Conservation (phyloP, 2,888 invertebrate genomes). For the Imbricaverruca yamaguchii region DNA sequence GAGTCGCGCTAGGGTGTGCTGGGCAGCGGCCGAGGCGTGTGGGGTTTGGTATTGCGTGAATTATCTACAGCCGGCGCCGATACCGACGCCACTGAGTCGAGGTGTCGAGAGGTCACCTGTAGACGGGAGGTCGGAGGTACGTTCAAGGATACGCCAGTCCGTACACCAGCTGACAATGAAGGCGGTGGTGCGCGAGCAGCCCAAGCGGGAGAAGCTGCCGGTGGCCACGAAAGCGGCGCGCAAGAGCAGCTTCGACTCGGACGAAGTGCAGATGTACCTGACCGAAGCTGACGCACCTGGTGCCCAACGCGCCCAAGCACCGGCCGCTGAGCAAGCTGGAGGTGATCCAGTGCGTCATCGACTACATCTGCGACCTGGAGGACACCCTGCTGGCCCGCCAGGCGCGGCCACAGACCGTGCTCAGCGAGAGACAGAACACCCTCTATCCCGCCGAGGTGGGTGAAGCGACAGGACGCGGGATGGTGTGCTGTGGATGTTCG, state of each 20-base stretch:
- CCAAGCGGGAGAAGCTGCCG: neutral
- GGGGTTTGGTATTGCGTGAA: no score
- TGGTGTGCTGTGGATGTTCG: no score
- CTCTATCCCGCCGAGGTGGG: neutral
- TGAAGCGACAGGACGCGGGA: no score
- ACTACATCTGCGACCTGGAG: slow-evolving; percentile 9
- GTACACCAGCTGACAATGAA: neutral
- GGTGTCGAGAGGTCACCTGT: no score
- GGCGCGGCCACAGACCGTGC: neutral
- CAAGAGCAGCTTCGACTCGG: neutral
- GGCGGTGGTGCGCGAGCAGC: neutral
- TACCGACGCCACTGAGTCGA: no score
- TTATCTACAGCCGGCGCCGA: no score
- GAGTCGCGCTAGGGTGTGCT: no score
- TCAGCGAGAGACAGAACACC: slow-evolving; percentile 6
- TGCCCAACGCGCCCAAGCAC: slow-evolving; percentile 4
- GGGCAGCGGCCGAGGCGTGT: no score
- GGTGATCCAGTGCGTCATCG: slow-evolving; percentile 8
- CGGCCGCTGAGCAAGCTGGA: neutral
- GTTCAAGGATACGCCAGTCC: no score
- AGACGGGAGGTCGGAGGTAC: no score
- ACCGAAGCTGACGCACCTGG: neutral
- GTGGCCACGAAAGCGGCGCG: neutral
- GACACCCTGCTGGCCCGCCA: neutral
- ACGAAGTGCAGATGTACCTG: slow-evolving; percentile 11